A percentile compares a stretch with the other conserved stretches of the same genome.
Evolutionary conservation across 2,113 vertebrate genomes (phyloP).

Genomic region (Ptilonorhynchus violaceus): DNA sequence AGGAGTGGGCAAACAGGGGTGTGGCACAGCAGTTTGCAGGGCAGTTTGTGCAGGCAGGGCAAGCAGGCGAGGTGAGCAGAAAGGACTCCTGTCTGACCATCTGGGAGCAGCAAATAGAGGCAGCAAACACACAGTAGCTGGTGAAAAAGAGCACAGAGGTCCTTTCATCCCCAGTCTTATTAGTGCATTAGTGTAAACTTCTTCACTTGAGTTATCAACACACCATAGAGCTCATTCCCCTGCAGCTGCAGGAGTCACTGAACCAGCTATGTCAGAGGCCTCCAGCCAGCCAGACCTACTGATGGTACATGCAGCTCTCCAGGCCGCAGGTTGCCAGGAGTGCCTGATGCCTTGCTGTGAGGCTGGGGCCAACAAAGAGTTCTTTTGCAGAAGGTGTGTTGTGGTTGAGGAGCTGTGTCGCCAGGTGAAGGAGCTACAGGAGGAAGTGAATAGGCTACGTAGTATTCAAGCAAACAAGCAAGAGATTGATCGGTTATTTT

Average conservation of each 20-base stretch:
- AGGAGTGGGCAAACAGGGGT: background rate
- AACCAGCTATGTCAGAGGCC: background rate
- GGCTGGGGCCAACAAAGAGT: background rate
- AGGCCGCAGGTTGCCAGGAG: background rate
- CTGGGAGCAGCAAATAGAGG: background rate
- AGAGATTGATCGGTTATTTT: background rate
- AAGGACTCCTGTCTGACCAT: background rate
- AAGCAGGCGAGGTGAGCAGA: background rate
- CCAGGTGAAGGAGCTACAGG: background rate
- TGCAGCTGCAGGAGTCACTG: background rate
- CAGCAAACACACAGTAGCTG: background rate
- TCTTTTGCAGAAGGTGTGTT: background rate
- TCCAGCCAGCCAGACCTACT: background rate
- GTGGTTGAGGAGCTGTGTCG: background rate
- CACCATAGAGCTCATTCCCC: background rate
- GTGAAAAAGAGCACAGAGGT: background rate
- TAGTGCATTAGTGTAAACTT: background rate
- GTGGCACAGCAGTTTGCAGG: background rate
- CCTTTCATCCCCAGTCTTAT: background rate
- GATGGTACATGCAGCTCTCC: background rate
- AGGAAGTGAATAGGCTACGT: background rate
- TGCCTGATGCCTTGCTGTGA: background rate
- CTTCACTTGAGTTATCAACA: background rate
- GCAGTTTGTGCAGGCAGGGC: background rate
- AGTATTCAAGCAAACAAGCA: background rate